A percentile compares a stretch with the other conserved stretches of the same genome.
Evolutionary conservation across 2,888 invertebrate genomes (phyloP).

Genomic region (Thalpophila matura): DNA sequence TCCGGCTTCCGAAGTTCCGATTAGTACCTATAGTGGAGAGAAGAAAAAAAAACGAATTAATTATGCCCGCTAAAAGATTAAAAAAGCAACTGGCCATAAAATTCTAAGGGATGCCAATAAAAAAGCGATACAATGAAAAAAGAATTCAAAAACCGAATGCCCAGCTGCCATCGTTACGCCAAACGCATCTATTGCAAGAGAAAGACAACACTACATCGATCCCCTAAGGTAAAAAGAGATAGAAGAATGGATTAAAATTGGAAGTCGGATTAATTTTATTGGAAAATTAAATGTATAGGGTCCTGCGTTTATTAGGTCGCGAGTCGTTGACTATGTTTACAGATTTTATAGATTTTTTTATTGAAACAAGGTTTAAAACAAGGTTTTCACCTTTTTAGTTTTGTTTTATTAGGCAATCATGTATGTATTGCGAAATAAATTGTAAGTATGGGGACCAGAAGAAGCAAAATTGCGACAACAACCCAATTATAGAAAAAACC

Average conservation of each 20-base stretch:
- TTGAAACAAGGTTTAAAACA: constrained; percentile 8
- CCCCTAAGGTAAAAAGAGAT: constrained; percentile 72
- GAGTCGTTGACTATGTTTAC: constrained; percentile 80
- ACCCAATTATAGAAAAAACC: too few species aligned
- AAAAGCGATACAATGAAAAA: constrained; percentile 78
- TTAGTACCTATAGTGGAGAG: constrained; percentile 19
- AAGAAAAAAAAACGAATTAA: constrained; percentile 53
- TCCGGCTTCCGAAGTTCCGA: constrained; percentile 66
- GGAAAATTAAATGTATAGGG: constrained; percentile 82
- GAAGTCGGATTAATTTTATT: constrained; percentile 86
- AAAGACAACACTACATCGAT: constrained; percentile 63
- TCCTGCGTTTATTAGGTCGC: constrained; percentile 80
- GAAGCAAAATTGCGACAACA: too few species aligned
- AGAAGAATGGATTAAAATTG: constrained; percentile 79
- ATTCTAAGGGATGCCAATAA: constrained; percentile 84
- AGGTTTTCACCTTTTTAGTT: neutral
- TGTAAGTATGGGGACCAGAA: too few species aligned
- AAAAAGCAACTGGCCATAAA: constrained; percentile 86
- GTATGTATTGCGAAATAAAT: too few species aligned
- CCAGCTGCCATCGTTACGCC: constrained; percentile 88
- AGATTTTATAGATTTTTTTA: constrained; percentile 69
- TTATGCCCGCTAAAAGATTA: constrained; percentile 76
- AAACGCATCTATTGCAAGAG: constrained; percentile 73
- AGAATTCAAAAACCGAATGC: constrained; percentile 81
- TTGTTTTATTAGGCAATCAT: neutral